Base-by-base conservation (phyloP, 2,113 vertebrate species). In the Lota lota region DNA sequence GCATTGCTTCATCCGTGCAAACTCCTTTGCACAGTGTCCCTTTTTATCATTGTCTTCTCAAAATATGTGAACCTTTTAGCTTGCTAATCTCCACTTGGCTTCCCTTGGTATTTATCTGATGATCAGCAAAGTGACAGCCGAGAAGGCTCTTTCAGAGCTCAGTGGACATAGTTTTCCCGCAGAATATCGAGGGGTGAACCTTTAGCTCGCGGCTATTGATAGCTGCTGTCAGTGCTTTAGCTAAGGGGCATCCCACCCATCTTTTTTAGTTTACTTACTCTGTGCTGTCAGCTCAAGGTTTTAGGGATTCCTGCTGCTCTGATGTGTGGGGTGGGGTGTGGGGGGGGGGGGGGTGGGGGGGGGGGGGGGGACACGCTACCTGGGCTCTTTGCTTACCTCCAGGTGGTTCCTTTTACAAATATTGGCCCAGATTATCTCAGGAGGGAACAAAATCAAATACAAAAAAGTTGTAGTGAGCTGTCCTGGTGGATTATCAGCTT, bases 151-250 rank as follows among this genome's bases (percentile, higher is more conserved):
- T 54, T 68, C 33, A 56, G 54, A 72, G 12, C 20, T 16, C 8
- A 61, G 22, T 18, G 22, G 0, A 24, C 59, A 5, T 56, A 22
- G 65, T n/a, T 74, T 51, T 63, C 69, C 64, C 60, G 19, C 64
- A 74, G 70, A 71, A 66, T 18, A 28, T 64, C 10, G 70, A 22
- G 22, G 66, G 60, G 75, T 11, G 4, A 54, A 71, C 53, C 6
- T n/a, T 56, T 73, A 21, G 51, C 58, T 28, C 24, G 57, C 17
- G 20, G 64, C 61, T 19, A n/a, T 72, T 62, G 69, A 75, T 54
- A 61, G 14, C 17, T 56, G 18, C 62, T 77, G 77, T 77, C 75
- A 74, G 64, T 57, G 59, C 59, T 22, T 16, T 64, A 64, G 75
- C 22, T 59, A 64, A 65, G 74, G 68, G 56, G 66, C 1, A 68